phyloP scores from a whole-genome alignment of 2,113 vertebrate genomes.

The Himantopus leucocephalus region DNA sequence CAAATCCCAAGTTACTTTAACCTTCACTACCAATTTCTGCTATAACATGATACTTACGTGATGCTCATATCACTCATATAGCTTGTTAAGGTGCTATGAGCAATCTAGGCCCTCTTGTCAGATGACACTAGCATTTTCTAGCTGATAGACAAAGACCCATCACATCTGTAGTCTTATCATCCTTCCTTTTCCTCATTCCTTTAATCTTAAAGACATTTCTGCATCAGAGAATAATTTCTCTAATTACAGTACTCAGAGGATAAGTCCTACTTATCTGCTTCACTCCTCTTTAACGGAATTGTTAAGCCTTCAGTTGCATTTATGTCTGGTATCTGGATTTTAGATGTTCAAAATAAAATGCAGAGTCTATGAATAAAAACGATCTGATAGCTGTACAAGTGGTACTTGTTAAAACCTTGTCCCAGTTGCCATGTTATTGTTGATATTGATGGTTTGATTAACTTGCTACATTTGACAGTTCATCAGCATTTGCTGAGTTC shows the following conservation, averaged over 20 bases:
- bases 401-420: conserved; percentile 1
- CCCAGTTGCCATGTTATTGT: background rate
- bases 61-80: background rate
- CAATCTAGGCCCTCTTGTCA: background rate
- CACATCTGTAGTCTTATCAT: conserved; percentile 12
- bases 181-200: background rate
- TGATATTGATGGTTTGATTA: background rate
- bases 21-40: background rate
- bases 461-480: background rate
- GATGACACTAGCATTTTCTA: background rate
- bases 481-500: background rate
- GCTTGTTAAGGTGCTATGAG: background rate
- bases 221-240: conserved; percentile 33
- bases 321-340: background rate
- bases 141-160: background rate
- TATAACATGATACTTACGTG: background rate
- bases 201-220: conserved; percentile 6
- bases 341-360: background rate
- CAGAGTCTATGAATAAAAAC: background rate
- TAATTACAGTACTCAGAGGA: conserved; percentile 48
- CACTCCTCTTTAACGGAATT: background rate
- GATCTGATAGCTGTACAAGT: background rate
- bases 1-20: background rate
- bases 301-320: background rate
- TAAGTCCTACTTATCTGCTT: conserved; percentile 42